Evolutionary conservation across 2,113 vertebrate species (phyloP).

Genomic region (Gambusia affinis): DNA sequence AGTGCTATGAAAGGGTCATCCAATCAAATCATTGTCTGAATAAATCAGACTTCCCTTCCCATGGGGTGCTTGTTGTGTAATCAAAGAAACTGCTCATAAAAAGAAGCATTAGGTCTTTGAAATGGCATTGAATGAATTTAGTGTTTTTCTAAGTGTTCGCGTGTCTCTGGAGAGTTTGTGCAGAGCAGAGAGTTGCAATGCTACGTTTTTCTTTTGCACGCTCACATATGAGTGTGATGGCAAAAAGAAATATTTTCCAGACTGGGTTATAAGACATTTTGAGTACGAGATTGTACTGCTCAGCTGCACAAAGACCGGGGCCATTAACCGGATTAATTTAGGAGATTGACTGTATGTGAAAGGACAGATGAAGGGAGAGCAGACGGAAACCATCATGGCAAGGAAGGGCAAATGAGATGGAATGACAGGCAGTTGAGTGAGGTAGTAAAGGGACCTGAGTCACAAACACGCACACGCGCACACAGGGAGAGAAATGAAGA

Average conservation of each 20-base stretch:
- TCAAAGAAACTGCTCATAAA: conserved; percentile 22
- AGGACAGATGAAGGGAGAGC: conserved; percentile 34
- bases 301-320: conserved; percentile 25
- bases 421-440: conserved; percentile 44
- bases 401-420: conserved; percentile 29
- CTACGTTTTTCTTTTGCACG: neutral
- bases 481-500: neutral
- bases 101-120: conserved; percentile 12
- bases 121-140: neutral
- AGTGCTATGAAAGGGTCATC: conserved; percentile 70
- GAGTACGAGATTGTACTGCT: neutral
- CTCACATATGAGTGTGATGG: neutral
- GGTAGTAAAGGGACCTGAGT: conserved; percentile 36
- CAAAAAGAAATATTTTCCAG: neutral
- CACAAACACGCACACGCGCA: neutral
- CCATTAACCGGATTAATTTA: conserved; percentile 75
- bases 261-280: conserved; percentile 2
- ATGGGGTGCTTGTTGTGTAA: conserved; percentile 3
- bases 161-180: neutral
- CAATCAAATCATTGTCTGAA: conserved; percentile 63
- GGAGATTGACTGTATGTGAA: conserved; percentile 47
- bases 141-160: conserved; percentile 1
- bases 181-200: neutral
- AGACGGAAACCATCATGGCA: conserved; percentile 29
- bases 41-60: conserved; percentile 64